Conservation (phyloP, 2,888 invertebrate species). For the Ecdyonurus torrentis region DNA sequence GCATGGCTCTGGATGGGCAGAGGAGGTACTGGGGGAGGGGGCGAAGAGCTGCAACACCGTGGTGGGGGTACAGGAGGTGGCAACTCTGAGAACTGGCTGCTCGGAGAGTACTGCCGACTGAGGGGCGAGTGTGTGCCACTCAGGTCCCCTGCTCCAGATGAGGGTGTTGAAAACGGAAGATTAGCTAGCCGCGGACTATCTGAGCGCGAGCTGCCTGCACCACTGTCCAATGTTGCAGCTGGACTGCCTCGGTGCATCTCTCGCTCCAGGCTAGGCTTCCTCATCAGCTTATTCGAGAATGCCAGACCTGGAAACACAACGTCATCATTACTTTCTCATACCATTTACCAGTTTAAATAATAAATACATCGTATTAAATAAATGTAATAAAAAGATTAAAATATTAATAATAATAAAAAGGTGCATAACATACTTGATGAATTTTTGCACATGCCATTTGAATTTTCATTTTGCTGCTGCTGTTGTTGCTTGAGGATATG, state of each 20-base stretch:
- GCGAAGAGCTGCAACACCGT: conserved; percentile 15
- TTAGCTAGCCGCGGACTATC: conserved; percentile 61
- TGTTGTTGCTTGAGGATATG: conserved; percentile 18
- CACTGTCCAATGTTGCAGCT: conserved; percentile 54
- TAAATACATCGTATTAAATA: too few relatives aligned
- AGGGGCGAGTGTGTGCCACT: conserved; percentile 38
- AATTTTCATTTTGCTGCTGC: conserved; percentile 41
- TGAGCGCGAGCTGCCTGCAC: conserved; percentile 74
- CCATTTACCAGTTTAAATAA: too few relatives aligned
- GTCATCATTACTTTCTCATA: too few relatives aligned
- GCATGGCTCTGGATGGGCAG: conserved; percentile 57
- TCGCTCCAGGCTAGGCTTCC: conserved; percentile 77
- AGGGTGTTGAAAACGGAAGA: conserved; percentile 4
- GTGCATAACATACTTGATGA: conserved; percentile 1
- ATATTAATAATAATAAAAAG: too few relatives aligned
- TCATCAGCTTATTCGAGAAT: conserved; percentile 54
- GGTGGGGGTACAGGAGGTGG: conserved; percentile 10
- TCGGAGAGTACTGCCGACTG: conserved; percentile 55
- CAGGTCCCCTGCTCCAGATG: conserved; percentile 24
- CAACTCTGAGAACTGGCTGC: conserved; percentile 22
- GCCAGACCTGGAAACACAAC: conserved; percentile 32
- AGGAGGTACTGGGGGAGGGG: conserved; percentile 35
- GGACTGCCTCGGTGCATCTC: conserved; percentile 72
- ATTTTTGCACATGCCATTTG: conserved; percentile 35
- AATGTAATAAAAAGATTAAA: too few relatives aligned